phyloP scores from a whole-genome alignment of 2,113 vertebrate genomes.

The Sorex fumeus region DNA sequence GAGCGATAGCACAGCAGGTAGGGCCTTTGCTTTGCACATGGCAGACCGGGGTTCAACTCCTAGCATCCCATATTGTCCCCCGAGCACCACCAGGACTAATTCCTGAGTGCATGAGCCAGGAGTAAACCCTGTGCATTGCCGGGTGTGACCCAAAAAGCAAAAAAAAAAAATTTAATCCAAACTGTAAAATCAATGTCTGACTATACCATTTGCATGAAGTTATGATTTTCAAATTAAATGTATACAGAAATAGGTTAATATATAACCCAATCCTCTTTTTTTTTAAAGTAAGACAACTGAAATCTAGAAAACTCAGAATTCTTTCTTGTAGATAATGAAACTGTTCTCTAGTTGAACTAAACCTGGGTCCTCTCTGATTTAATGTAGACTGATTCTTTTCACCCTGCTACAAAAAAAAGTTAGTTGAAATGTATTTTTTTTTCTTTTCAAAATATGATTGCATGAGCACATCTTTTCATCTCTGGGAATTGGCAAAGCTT shows the following conservation, averaged over 20 bases:
- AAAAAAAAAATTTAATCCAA: background rate
- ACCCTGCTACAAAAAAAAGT: background rate
- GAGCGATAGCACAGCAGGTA: too few species aligned
- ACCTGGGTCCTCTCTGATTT: background rate
- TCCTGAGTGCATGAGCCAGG: too few species aligned
- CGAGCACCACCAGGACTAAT: too few species aligned
- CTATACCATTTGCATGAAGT: background rate
- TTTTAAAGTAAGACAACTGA: background rate
- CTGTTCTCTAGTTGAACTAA: too few species aligned
- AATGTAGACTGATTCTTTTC: background rate
- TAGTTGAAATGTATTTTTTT: background rate
- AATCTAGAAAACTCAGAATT: background rate
- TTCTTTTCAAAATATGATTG: background rate
- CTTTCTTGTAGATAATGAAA: background rate
- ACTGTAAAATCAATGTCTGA: background rate
- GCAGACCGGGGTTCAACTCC: too few species aligned
- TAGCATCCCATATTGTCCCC: too few species aligned
- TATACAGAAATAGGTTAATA: background rate
- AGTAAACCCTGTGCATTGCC: too few species aligned
- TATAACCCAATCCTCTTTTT: background rate
- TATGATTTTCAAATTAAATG: background rate
- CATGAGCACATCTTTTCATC: background rate
- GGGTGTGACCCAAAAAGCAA: too few species aligned
- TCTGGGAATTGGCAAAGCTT: background rate
- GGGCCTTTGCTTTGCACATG: too few species aligned